phyloP scores from a whole-genome alignment of 2,797 vertebrate species.

The Centroberyx gerrardi region DNA sequence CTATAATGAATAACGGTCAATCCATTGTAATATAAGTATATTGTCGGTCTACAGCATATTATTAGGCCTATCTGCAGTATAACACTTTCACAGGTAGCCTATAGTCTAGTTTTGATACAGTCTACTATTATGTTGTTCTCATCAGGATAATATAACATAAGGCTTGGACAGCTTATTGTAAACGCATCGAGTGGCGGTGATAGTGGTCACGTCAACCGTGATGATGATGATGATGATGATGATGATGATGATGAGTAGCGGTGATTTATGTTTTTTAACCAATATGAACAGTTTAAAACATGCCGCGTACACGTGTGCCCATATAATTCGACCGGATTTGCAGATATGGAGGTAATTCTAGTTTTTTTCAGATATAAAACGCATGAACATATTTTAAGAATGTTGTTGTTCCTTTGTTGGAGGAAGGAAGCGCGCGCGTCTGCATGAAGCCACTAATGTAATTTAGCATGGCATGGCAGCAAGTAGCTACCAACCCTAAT shows the following conservation, averaged over 20 bases:
- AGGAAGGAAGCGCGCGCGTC: conserved; percentile 67
- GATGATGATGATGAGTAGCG: background rate
- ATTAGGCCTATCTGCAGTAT: background rate
- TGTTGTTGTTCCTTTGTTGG: conserved; percentile 36
- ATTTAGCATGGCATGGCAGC: conserved; percentile 73
- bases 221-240: background rate
- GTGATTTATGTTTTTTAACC: conserved; percentile 10
- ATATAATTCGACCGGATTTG: conserved; percentile 51
- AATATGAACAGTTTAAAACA: too few species aligned
- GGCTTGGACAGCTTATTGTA: background rate
- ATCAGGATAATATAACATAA: background rate
- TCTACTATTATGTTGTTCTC: background rate
- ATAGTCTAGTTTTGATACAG: background rate
- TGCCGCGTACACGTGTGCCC: too few species aligned
- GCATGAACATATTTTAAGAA: conserved; percentile 19
- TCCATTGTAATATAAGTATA: conserved; percentile 18
- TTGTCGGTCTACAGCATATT: conserved; percentile 19
- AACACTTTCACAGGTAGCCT: background rate
- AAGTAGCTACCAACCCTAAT: conserved; percentile 76
- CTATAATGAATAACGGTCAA: conserved; percentile 52
- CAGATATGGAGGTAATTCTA: conserved; percentile 17
- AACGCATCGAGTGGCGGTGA: background rate
- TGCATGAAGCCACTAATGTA: conserved; percentile 76
- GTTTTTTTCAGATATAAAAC: conserved; percentile 44
- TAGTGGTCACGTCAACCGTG: background rate